These are phyloP conservation scores for Microctenopoma lineatum DNA, from an alignment of 2,797 vertebrate species.

Conservation along the genomic window DNA sequence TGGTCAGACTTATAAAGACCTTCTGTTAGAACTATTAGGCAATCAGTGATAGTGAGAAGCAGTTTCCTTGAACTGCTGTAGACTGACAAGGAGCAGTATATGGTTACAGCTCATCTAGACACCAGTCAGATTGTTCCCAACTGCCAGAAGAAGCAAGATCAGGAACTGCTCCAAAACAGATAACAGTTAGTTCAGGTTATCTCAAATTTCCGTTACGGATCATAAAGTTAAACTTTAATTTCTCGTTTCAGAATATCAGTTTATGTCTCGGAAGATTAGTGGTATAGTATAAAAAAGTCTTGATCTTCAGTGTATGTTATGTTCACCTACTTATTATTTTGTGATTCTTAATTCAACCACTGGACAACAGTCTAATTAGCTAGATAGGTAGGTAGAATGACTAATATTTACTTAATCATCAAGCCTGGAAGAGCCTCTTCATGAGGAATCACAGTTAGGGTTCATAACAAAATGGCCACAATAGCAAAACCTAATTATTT, in stretches of 20 bases:
- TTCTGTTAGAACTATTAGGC: slow-evolving; percentile 14
- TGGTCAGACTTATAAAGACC: neutral
- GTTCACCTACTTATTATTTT: too few relatives aligned
- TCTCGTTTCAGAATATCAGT: neutral
- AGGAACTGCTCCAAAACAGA: slow-evolving; percentile 30
- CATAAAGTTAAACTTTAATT: slow-evolving; percentile 24
- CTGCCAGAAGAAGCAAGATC: slow-evolving; percentile 10
- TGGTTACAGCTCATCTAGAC: slow-evolving; percentile 13
- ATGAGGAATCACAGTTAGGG: neutral
- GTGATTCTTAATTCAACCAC: too few relatives aligned
- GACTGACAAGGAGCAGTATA: slow-evolving; percentile 23
- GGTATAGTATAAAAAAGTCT: neutral
- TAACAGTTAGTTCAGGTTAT: slow-evolving; percentile 43
- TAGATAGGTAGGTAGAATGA: neutral
- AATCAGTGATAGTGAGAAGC: slow-evolving; percentile 30
- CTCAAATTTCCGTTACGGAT: slow-evolving; percentile 32
- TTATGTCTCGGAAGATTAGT: too few relatives aligned
- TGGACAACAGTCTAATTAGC: too few relatives aligned
- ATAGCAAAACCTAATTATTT: neutral
- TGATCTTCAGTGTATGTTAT: too few relatives aligned
- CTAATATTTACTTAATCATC: neutral
- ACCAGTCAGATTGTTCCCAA: neutral
- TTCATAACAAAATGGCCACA: slow-evolving; percentile 48
- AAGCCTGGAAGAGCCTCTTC: neutral
- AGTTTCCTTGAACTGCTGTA: slow-evolving; percentile 52